Percentiles rank a stretch among this genome's conserved stretches.
phyloP scores from a whole-genome alignment of 2,888 invertebrate genomes.

The Amorpha juglandis region DNA sequence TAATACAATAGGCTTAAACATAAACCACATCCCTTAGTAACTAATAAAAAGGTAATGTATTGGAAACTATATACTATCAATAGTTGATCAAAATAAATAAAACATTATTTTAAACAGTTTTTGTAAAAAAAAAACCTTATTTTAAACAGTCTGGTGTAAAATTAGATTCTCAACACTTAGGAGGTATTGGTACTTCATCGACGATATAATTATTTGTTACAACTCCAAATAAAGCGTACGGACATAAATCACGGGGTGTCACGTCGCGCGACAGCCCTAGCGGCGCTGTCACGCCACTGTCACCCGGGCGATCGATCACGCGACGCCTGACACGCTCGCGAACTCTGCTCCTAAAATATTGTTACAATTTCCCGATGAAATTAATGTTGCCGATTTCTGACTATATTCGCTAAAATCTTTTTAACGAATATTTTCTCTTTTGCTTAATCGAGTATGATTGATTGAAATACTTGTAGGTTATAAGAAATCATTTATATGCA shows the following conservation, averaged over 20 bases:
- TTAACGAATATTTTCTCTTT: neutral
- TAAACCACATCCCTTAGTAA: too few relatives aligned
- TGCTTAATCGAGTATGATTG: neutral
- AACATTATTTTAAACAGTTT: too few relatives aligned
- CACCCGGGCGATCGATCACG: constrained; percentile 30
- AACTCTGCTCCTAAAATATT: constrained; percentile 32
- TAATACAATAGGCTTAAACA: too few relatives aligned
- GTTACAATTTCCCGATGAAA: constrained; percentile 32
- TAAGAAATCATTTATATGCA: too few relatives aligned
- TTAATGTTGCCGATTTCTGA: constrained; percentile 13
- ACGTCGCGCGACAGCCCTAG: constrained; percentile 35
- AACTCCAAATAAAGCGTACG: constrained; percentile 14
- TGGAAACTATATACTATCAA: too few relatives aligned
- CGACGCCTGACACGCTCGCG: constrained; percentile 37
- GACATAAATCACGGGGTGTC: constrained; percentile 42
- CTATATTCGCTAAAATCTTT: constrained; percentile 2
- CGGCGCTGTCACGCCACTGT: constrained; percentile 40
- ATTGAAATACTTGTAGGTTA: neutral
- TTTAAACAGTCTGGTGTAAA: too few relatives aligned
- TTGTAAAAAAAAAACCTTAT: too few relatives aligned
- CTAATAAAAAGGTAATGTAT: too few relatives aligned
- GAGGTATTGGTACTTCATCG: too few relatives aligned
- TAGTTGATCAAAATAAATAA: too few relatives aligned
- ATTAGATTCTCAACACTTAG: too few relatives aligned
- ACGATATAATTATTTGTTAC: constrained; percentile 21